Evolutionary conservation across 2,113 vertebrate species (phyloP).

Genomic region (Noturus placidus): DNA sequence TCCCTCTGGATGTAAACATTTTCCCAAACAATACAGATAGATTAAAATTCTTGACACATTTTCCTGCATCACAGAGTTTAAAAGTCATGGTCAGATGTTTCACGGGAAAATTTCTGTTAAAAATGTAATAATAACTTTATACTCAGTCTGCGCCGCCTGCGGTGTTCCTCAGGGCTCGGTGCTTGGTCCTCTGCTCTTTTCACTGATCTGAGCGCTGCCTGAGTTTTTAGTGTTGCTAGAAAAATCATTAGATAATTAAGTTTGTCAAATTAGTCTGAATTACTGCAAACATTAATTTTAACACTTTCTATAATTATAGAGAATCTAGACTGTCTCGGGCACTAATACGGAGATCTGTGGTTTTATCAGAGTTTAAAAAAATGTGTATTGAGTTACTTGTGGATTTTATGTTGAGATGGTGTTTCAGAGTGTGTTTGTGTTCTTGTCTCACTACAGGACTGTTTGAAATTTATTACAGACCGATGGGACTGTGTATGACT

Average conservation of each 20-base stretch:
- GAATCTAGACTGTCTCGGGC: not conserved
- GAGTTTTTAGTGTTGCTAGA: not conserved
- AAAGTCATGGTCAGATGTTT: not conserved
- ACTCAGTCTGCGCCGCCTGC: not conserved
- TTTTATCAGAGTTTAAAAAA: not conserved
- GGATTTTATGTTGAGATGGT: not conserved
- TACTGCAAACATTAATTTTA: not conserved
- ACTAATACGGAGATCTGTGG: not conserved
- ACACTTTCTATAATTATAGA: not conserved
- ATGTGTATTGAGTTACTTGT: not conserved
- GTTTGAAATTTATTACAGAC: conserved; percentile 10
- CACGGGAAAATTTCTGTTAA: not conserved
- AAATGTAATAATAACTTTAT: not conserved
- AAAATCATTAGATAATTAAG: not conserved
- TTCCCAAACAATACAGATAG: not conserved
- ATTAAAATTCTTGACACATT: not conserved
- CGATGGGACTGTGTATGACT: not conserved
- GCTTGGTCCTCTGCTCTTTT: not conserved
- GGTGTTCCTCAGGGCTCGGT: not conserved
- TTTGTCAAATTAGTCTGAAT: not conserved
- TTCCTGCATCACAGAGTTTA: not conserved
- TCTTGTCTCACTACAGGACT: not conserved
- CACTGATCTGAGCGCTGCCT: not conserved
- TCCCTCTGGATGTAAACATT: not conserved
- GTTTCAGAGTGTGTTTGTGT: not conserved